Base-by-base conservation (phyloP, 2,888 invertebrate genomes). In the Podotricha telesiphe region DNA sequence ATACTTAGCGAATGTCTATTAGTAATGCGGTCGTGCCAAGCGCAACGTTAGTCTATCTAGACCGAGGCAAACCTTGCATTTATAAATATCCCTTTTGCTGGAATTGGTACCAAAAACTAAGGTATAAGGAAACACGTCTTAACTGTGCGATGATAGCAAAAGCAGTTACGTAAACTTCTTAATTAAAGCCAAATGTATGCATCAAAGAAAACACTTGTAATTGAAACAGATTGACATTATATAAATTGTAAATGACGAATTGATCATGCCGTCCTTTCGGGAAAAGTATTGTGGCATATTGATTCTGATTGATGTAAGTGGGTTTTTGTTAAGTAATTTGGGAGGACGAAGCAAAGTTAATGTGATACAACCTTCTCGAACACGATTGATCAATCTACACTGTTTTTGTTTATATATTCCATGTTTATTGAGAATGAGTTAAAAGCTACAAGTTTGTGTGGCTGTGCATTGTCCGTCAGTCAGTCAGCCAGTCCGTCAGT, bases 181-280 rank as follows among this genome's bases (percentile, higher is more conserved):
- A 69, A 65, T 65, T 53, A 69, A 61, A 59, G 61, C 42, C 42
- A 53, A 19, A 61, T 62, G 48, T 45, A 63, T 62, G 55, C 56
- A 63, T 53, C 64, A 68, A 66, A 50, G 58, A 68, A 70, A 67
- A 68, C 59, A 51, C 42, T 65, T 58, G 67, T 77, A 78, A 89
- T 89, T 84, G 87, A 86, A 81, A 89, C 82, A 86, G 82, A 91
- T 87, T 91, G 92, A 91, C 91, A 89, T 92, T 91, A 87, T 80
- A 87, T 83, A 86, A 86, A 91, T 89, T 89, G 88, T 80, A 87
- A 91, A 93, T 91, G 92, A 91, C 92, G 85, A 92, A 91, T 87
- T 87, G 87, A 92, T 91, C 86, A 80, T 79, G 79, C 74, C 76
- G 77, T 80, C 80, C 84, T 88, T 87, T 84, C 82, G 72, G 76